These are phyloP conservation scores for Potorous gilbertii DNA, from an alignment of 2,797 vertebrate species.

Conservation along the genomic window DNA sequence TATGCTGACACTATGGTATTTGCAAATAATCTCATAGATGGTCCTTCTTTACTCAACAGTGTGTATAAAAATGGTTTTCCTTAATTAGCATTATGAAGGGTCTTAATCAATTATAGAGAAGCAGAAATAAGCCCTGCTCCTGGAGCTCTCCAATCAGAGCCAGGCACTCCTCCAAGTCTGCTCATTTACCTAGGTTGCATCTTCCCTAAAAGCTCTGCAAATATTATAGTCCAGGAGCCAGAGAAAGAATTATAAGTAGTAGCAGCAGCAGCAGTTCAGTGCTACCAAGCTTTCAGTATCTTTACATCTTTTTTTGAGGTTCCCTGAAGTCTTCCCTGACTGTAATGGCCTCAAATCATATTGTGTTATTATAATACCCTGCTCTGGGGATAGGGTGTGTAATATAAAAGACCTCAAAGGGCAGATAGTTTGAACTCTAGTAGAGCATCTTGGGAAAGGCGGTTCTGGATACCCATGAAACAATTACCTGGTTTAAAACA, in stretches of 20 bases:
- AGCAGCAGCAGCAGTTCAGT: background rate
- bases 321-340: background rate
- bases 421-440: background rate
- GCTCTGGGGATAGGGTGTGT: background rate
- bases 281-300: background rate
- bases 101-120: constrained; percentile 91
- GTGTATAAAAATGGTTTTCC: background rate
- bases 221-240: background rate
- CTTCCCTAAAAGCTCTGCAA: background rate
- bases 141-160: constrained; percentile 97
- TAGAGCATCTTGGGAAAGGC: background rate
- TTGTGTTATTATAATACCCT: background rate
- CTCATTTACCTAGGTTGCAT: background rate
- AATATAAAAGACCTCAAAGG: background rate
- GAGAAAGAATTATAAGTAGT: background rate
- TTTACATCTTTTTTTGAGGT: background rate
- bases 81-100: background rate
- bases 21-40: background rate
- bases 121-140: constrained; percentile 97
- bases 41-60: background rate
- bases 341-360: background rate
- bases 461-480: background rate
- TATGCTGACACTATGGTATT: background rate
- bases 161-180: constrained; percentile 92
- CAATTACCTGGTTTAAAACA: background rate